Evolutionary conservation across 1,140 invertebrate genomes (phyloP), one percentile per base, ranked within the genome.

Genomic region (Drosophila suzukii): DNA sequence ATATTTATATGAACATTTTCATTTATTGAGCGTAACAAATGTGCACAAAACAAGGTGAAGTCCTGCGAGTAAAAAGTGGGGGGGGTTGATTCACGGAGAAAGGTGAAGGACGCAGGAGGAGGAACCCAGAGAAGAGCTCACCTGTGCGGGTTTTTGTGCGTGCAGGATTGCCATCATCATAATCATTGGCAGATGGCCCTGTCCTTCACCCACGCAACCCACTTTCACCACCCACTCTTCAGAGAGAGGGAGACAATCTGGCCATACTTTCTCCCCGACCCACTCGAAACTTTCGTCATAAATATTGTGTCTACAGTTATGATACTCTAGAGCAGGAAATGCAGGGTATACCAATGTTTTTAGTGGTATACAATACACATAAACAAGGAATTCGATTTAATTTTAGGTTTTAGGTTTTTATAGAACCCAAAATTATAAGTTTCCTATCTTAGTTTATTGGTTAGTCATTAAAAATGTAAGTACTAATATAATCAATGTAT

Each of bases 1-100:
- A 89, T 84, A 89, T 89, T 89, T 89, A 89, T 89, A 89, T 90
- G 85, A 89, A 72, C 65, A 89, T 89, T 90, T 89, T 89, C 84
- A 89, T 89, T 89, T 89, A 89, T 89, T 83, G 75, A 84, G 84
- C 85, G 84, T 89, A 89, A 84, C 80, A 89, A 89, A 89, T 89
- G 84, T 81, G 84, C 82, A 53, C 78, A 81, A 85, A 77, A 73
- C 59, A 78, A 75, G 81, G 44, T 20, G 65, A 58, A 30, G 27
- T 12, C 36, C 7, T 13, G 38, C 13, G 27, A 27, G 27, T 4
- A 27, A 27, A 5, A 4, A 5, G 27, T 1, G 12, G 3, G 30
- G 11, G 12, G 30, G 30, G 39, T 32, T 50, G 67, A 71, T 71
- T 55, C 58, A 50, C 44, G 50, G 62, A 20, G 47, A 70, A 72